Conservation (phyloP, 2,797 vertebrate species). For the Manis crassicaudata region DNA sequence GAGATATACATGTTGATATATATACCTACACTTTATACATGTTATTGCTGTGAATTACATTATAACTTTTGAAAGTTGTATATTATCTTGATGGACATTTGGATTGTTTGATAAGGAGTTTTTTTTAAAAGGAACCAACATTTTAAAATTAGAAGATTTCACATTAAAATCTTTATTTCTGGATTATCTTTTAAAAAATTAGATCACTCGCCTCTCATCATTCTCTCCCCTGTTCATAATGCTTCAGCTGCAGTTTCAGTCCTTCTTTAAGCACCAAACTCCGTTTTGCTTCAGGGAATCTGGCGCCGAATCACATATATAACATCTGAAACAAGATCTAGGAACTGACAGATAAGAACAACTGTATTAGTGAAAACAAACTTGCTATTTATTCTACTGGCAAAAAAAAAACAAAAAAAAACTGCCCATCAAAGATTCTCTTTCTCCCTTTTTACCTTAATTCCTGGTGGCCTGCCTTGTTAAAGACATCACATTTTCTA, state of each 20-base stretch:
- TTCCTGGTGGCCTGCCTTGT: neutral
- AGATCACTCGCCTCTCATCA: neutral
- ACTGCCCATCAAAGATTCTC: neutral
- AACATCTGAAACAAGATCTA: neutral
- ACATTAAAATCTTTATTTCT: neutral
- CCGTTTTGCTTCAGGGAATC: neutral
- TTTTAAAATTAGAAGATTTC: constrained; percentile 23
- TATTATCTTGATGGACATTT: neutral
- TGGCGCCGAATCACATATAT: neutral
- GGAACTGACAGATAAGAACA: neutral
- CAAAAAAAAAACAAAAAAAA: neutral
- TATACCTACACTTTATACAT: neutral
- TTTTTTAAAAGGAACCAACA: neutral
- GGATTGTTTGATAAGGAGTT: neutral
- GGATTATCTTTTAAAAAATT: neutral
- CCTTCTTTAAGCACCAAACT: neutral
- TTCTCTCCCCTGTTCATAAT: too few species aligned
- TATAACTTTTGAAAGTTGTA: neutral
- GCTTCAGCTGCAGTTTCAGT: neutral
- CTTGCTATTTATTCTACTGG: neutral
- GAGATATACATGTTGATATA: neutral
- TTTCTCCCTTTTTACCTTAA: neutral
- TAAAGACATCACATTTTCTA: neutral
- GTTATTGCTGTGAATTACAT: neutral
- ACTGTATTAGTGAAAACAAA: neutral